A percentile compares a stretch with the other conserved stretches of the same genome.
These are phyloP conservation scores for Cladorhizidae sp. DNA, from an alignment of 37 sponge, comb jelly and placozoan species.

Conservation along the genomic window DNA sequence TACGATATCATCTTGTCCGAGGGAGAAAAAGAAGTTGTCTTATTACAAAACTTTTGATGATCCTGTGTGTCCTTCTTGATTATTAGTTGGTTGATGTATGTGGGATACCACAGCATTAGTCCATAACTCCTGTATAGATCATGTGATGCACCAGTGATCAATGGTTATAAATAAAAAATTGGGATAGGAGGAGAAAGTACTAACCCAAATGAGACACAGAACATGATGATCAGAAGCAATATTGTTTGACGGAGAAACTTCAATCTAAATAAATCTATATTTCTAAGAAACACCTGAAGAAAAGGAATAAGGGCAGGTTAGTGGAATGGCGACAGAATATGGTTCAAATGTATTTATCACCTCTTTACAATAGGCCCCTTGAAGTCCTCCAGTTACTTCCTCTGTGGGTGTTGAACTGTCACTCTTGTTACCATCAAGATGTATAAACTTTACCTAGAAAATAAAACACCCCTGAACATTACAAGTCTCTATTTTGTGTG, in stretches of 20 bases:
- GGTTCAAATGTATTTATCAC: no score
- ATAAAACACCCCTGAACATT: no score
- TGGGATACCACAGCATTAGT: constrained; percentile 68
- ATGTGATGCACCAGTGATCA: no score
- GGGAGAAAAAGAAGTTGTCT: background rate
- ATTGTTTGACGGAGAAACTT: constrained; percentile 35
- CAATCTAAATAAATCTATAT: constrained; percentile 22
- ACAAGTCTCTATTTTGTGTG: background rate
- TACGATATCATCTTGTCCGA: background rate
- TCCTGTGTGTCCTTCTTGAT: background rate
- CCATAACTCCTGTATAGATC: constrained; percentile 57
- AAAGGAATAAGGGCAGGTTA: background rate
- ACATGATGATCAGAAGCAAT: constrained; percentile 36
- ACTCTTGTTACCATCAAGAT: background rate
- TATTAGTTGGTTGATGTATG: constrained; percentile 56
- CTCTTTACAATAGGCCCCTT: no score
- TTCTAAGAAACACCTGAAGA: constrained; percentile 16
- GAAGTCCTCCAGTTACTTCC: no score
- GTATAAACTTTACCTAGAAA: constrained; percentile 1
- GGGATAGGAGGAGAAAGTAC: constrained; percentile 5
- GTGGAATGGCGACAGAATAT: no score
- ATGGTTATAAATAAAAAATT: no score
- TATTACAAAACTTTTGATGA: constrained; percentile 17
- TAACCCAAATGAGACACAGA: constrained; percentile 71
- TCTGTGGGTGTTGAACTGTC: no score